Percentiles rank a stretch among this genome's conserved stretches.
These are phyloP conservation scores for Macrocentrus cingulum DNA, from an alignment of 1,140 invertebrate species.

Conservation along the genomic window DNA sequence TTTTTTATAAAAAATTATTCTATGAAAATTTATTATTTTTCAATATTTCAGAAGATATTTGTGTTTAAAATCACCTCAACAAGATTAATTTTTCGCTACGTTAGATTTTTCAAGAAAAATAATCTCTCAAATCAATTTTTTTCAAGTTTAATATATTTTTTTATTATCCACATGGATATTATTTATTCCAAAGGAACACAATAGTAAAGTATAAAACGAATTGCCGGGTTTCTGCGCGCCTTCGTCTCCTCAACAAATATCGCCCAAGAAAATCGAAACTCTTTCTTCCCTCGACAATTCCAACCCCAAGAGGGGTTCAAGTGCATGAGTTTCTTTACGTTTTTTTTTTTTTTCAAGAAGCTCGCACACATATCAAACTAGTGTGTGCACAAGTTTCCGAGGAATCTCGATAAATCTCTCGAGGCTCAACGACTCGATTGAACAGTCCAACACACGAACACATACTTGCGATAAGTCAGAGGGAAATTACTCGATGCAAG, in stretches of 20 bases:
- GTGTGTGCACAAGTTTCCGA: no score
- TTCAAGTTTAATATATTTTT: no score
- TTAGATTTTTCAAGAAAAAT: no score
- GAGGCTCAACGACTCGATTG: conserved; percentile 10
- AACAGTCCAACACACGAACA: background rate
- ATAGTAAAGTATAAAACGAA: conserved; percentile 8
- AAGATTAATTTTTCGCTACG: no score
- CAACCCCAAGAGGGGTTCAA: conserved; percentile 1
- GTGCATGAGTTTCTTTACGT: background rate
- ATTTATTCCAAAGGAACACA: conserved; percentile 15
- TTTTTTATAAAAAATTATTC: no score
- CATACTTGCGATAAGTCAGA: conserved; percentile 12
- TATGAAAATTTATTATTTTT: no score
- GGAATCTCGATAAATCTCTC: conserved; percentile 6
- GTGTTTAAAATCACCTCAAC: no score
- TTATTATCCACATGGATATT: conserved; percentile 2
- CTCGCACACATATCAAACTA: no score
- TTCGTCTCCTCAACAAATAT: conserved; percentile 19
- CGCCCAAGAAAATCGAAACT: conserved; percentile 23
- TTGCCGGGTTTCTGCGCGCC: background rate
- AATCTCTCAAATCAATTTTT: no score
- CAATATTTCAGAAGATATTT: no score
- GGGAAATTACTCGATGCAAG: conserved; percentile 2
- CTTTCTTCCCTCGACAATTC: conserved; percentile 2
- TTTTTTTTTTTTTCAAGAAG: background rate